Conservation (phyloP, 1,140 invertebrate genomes). For the Geopemphigus sp. region DNA sequence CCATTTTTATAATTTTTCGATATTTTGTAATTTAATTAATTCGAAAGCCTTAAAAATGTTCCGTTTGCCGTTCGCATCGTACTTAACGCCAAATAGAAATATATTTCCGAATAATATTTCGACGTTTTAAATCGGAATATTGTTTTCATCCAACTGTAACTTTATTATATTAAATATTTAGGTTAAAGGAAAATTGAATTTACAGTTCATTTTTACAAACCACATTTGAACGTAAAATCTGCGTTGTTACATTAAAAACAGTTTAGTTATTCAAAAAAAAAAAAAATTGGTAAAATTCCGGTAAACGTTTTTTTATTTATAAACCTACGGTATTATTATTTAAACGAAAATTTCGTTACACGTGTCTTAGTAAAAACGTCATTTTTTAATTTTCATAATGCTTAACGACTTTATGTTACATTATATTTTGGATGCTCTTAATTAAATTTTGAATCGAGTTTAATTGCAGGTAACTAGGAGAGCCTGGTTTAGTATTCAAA, state of each 20-base stretch:
- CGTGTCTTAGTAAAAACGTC: background rate
- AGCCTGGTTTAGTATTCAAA: too few relatives aligned
- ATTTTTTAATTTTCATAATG: background rate
- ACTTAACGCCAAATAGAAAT: too few relatives aligned
- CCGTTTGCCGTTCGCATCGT: too few relatives aligned
- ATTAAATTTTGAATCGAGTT: background rate
- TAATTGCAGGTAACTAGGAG: too few relatives aligned
- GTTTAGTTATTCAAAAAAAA: background rate
- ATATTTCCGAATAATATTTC: too few relatives aligned
- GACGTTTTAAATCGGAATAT: too few relatives aligned
- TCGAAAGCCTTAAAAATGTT: too few relatives aligned
- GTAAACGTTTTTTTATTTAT: background rate
- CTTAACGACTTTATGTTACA: background rate
- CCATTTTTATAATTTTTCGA: too few relatives aligned
- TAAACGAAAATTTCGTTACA: background rate
- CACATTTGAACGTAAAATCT: background rate
- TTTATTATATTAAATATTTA: too few relatives aligned
- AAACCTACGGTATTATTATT: background rate
- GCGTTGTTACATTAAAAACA: constrained; percentile 6
- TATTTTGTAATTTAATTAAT: too few relatives aligned
- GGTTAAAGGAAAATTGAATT: background rate
- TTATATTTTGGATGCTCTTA: background rate
- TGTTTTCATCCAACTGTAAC: too few relatives aligned
- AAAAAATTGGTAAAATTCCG: background rate
- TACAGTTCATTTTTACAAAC: background rate